Evolutionary conservation across 2,797 vertebrate species (phyloP), one percentile per base, ranked within the genome.

Genomic region (Coilia nasus): DNA sequence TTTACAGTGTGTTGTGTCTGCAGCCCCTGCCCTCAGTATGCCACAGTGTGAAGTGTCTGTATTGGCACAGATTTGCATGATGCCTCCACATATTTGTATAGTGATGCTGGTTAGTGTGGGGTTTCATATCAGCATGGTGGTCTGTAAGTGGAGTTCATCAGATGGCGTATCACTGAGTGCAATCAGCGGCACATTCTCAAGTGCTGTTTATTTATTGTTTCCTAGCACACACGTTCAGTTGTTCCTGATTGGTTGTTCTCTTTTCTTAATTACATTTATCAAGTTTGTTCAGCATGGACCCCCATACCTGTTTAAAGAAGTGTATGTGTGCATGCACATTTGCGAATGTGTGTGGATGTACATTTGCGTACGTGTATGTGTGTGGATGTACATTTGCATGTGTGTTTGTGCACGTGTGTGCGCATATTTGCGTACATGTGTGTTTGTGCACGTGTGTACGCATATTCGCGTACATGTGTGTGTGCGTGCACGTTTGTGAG

Each of bases 1-100:
- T 21, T 78, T 0, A 19, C 17, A 90, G 90, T 93, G 60, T 83
- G 46, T 82, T 84, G 19, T 54, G 67, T 21, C 71, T 89, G 85
- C 85, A 84, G 85, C 92, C 78, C 12, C 50, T 54, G 50, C 14
- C 50, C 50, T 54, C 50, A 9, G 3, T 54, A 10, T 54, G 2
- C 14, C 14, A 54, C 62, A 19, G 28, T 44, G 19, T 80, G 71
- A 9, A 47, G 59, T 81, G 0, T 54, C 9, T 54, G 50, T 3
- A 54, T 3, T 54, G 7, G 50, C 50, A 54, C 9, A 14, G 14
- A 10, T 54, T 54, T 54, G 50, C 50, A 54, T 41, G 35, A 41
- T 3, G 50, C 50, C 9, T 54, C 35, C 35, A 41, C 50, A 54
- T 54, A 3, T 14, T 9, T 54, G 2, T 54, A 3, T 54, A 54